Evolutionary conservation across 2,113 vertebrate species (phyloP).

Genomic region (Rallus limicola): DNA sequence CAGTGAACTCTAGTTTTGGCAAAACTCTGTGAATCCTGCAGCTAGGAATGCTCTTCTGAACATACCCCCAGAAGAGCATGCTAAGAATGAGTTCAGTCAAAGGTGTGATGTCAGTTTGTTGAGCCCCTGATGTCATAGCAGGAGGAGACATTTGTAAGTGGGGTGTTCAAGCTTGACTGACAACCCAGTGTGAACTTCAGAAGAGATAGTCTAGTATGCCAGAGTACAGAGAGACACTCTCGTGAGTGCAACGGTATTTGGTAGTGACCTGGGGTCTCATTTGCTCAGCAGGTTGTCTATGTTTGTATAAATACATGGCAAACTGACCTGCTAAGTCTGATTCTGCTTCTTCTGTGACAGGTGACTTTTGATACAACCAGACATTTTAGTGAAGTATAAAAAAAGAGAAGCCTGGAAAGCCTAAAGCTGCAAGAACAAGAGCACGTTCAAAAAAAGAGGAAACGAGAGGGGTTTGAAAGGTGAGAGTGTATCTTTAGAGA

Average conservation of each 20-base stretch:
- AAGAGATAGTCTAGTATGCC: not conserved
- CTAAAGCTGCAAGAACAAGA: slow-evolving; percentile 78
- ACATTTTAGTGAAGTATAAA: slow-evolving; percentile 76
- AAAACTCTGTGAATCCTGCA: not conserved
- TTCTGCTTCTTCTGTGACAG: slow-evolving; percentile 70
- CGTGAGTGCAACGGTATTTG: not conserved
- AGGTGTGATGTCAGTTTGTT: not conserved
- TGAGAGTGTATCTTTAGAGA: slow-evolving; percentile 44
- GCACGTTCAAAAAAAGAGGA: slow-evolving; percentile 61
- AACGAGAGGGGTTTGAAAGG: slow-evolving; percentile 71
- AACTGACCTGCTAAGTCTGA: not conserved
- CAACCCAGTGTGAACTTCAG: not conserved
- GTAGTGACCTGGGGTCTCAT: not conserved
- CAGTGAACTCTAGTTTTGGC: not conserved
- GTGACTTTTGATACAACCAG: slow-evolving; percentile 73
- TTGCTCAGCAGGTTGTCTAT: not conserved
- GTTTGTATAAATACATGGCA: not conserved
- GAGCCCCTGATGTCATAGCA: not conserved
- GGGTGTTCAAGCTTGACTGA: not conserved
- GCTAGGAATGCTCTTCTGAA: not conserved
- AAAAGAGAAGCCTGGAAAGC: slow-evolving; percentile 72
- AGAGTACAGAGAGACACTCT: not conserved
- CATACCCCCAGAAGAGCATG: not conserved
- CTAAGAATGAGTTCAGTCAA: not conserved
- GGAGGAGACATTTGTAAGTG: not conserved